phyloP scores from a whole-genome alignment of 1,140 invertebrate genomes.

The Mya arenaria region DNA sequence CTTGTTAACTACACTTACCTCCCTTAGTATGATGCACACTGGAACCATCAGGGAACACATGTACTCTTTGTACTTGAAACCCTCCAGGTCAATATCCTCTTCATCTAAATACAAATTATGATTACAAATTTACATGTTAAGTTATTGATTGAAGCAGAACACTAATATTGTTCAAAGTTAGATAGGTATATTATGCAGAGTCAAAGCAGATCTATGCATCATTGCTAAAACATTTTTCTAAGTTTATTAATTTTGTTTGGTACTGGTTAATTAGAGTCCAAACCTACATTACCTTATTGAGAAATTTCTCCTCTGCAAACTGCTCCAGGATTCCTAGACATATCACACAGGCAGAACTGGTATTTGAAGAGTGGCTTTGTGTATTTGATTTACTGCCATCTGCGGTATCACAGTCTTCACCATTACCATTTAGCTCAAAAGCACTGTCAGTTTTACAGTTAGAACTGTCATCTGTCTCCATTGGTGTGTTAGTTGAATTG shows the following conservation, averaged over 20 bases:
- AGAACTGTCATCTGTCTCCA: not conserved
- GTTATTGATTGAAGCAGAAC: too few relatives aligned
- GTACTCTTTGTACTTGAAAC: slow-evolving; percentile 66
- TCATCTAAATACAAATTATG: slow-evolving; percentile 66
- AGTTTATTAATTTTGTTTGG: not conserved
- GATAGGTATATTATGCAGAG: too few relatives aligned
- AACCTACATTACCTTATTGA: slow-evolving; percentile 52
- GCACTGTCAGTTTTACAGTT: not conserved
- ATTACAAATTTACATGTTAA: too few relatives aligned
- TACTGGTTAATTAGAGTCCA: not conserved
- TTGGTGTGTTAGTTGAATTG: not conserved
- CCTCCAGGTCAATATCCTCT: slow-evolving; percentile 58
- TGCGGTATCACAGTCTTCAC: not conserved
- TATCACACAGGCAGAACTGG: slow-evolving; percentile 41
- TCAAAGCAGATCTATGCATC: not conserved
- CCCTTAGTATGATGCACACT: slow-evolving; percentile 70
- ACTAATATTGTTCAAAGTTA: not conserved
- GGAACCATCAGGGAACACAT: slow-evolving; percentile 72
- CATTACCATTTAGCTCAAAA: not conserved
- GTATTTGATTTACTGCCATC: too few relatives aligned
- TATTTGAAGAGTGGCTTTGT: too few relatives aligned
- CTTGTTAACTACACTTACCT: slow-evolving; percentile 60
- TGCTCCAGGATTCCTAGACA: slow-evolving; percentile 72
- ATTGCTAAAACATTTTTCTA: not conserved
- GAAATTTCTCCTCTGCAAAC: slow-evolving; percentile 59